These are phyloP conservation scores for Euwallacea similis DNA, from an alignment of 1,140 invertebrate genomes.

Conservation along the genomic window DNA sequence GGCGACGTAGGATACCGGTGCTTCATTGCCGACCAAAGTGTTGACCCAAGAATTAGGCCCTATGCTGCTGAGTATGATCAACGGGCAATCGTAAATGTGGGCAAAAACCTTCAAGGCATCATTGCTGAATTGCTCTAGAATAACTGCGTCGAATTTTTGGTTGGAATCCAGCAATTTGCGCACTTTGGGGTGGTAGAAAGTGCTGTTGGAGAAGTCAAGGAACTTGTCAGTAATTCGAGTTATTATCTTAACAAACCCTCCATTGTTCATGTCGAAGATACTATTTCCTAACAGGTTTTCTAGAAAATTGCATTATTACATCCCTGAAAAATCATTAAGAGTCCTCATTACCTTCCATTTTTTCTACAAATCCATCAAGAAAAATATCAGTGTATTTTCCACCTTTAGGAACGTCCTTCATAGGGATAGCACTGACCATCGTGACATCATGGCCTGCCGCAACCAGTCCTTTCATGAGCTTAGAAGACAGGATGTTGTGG, in stretches of 20 bases:
- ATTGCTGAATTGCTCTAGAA: conserved; percentile 55
- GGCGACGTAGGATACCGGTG: conserved; percentile 51
- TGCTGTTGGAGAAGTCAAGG: conserved; percentile 4
- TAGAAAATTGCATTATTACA: too few species aligned
- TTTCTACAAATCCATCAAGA: conserved; percentile 21
- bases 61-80: conserved; percentile 53
- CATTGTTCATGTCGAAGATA: background rate
- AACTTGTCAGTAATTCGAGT: background rate
- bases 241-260: background rate
- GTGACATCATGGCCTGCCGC: conserved; percentile 69
- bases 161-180: conserved; percentile 38
- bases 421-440: conserved; percentile 65
- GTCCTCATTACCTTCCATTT: background rate
- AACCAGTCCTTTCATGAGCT: conserved; percentile 64
- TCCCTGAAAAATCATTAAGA: too few species aligned
- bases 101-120: conserved; percentile 54
- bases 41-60: conserved; percentile 41
- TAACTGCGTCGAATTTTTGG: conserved; percentile 56
- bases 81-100: conserved; percentile 52
- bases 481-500: conserved; percentile 68
- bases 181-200: conserved; percentile 34
- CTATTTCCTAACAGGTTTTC: background rate
- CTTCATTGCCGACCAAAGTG: conserved; percentile 50
- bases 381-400: conserved; percentile 35
- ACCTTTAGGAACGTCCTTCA: conserved; percentile 52